Base-by-base conservation (phyloP, 2,888 invertebrate genomes). In the Ephialtes manifestator region DNA sequence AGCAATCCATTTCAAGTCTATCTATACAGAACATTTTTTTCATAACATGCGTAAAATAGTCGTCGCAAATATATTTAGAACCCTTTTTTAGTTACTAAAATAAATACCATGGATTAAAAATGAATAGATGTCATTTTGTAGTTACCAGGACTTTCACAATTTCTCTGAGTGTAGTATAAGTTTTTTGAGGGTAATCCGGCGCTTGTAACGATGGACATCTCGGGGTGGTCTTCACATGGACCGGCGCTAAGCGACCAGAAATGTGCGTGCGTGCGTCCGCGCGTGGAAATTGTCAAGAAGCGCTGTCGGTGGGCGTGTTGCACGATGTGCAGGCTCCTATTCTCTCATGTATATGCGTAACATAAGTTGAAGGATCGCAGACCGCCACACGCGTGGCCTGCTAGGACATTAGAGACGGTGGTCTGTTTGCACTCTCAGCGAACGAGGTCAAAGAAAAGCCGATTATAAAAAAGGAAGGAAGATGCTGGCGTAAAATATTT, bases 271-370 rank as follows among this genome's bases (percentile, higher is more conserved):
- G 77, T 15, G 39, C 24, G 71, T 35, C 84, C 86, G 84, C 85
- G 87, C 85, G 90, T 91, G 91, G 90, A 88, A 87, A 91, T 85
- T 89, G 89, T 92, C 91, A 92, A 89, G 65, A 72, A 70, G 81
- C 83, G 86, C 70, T 84, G 88, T 89, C 86, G 85, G 90, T 89
- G 89, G 91, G 90, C 90, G 90, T 90, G 86, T 86, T 75, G 65
- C 65, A 58, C 39, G 68, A 68, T 71, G 68, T 5, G 70, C 74
- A 71, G 72, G 60, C 76, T 76, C 48, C 31, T 70, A 60, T 78
- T 81, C 65, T 55, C 74, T 31, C 53, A 39, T 65, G 65, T 39
- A 58, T 39, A 13, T 53, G 8, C 31, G 65, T 58, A 60, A 39
- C 31, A 48, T 31, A 48, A 65, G 53, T 72, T 80, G 85, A 85